Evolutionary conservation across 1,140 invertebrate species (phyloP), one percentile per base, ranked within the genome.

Genomic region (Euwallacea similis): DNA sequence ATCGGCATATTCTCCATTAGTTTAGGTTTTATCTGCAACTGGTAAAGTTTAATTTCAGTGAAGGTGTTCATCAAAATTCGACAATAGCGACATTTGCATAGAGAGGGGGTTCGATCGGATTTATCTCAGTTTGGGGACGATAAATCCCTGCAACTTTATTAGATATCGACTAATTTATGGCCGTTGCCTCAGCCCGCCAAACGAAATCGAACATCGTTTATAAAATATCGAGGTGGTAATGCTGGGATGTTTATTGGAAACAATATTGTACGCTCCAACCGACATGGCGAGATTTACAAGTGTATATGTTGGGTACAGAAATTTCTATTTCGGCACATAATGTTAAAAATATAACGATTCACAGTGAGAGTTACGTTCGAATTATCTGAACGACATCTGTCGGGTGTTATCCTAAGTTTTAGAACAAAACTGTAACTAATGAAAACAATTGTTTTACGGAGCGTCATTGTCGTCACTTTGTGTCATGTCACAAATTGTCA

Each of bases 81-180:
- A 33, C 21, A 33, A 33, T 33, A 33, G 21, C 21, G 21, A 33
- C 21, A 78, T 79, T 79, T 78, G 74, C 77, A 79, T 79, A 73
- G 73, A 74, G 71, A 74, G 70, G 71, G 71, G 73, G 64, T 73
- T 15, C 74, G 75, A 78, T 69, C 74, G 73, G 79, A 80, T 80
- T 77, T 78, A 80, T 79, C 76, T 71, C 74, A 75, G 73, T 74
- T 75, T 67, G 69, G 70, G 72, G 66, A 76, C 75, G 76, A 80
- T 80, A 80, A 80, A 80, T 80, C 79, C 76, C 73, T 73, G 78
- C 75, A 76, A 80, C 79, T 80, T 80, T 80, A 80, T 80, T 80
- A 80, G 79, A 80, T 80, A 80, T 79, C 76, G 76, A 68, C 76
- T 80, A 79, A 80, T 80, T 80, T 80, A 80, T 80, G 73, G 77